Evolutionary conservation across 2,888 invertebrate species (phyloP), one percentile per base, ranked within the genome.

Genomic region (Drosophila hawaiiensis): DNA sequence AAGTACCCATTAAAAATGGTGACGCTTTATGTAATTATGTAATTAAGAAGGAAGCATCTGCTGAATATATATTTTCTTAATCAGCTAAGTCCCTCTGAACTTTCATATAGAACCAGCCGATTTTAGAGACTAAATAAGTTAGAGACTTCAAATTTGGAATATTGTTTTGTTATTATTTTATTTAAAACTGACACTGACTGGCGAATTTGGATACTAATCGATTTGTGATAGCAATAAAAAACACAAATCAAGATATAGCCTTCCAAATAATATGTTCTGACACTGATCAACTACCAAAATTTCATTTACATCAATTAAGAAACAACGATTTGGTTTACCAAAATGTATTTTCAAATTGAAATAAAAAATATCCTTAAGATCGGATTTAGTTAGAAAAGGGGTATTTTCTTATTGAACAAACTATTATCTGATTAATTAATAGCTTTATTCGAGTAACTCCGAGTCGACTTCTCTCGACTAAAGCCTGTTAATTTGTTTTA

Each of bases 361-460:
- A 7, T 22, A 0, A 1, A 1, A 16, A 14, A 7, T 2, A 16
- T 47, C 4, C 1, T 4, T 22, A 25, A 16, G 16, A 7, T 16
- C 22, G 12, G 43, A 12, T 43, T 43, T 43, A 4, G n/a, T 12
- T 19, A 9, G 3, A 19, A 9, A 39, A n/a, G 19, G 3, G 0
- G 0, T 9, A 9, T 39, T 19, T 19, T 39, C 19, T 0, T 0
- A 3, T 39, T 9, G 9, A 4, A 1, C 0, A 4, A 39, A 39
- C 1, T 9, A 9, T 1, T n/a, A n/a, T n/a, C 0, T 39, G 9
- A 39, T 39, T n/a, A 39, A 19, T 19, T 9, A 5, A 5, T 2
- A n/a, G 22, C 22, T 43, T 43, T 6, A 3, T 14, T 12, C 3
- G 6, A 14, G 7, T 4, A 47, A 7, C 22, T 14, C 14, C 14